Evolutionary conservation across 2,113 vertebrate species (phyloP).

Genomic region (Scomber scombrus): DNA sequence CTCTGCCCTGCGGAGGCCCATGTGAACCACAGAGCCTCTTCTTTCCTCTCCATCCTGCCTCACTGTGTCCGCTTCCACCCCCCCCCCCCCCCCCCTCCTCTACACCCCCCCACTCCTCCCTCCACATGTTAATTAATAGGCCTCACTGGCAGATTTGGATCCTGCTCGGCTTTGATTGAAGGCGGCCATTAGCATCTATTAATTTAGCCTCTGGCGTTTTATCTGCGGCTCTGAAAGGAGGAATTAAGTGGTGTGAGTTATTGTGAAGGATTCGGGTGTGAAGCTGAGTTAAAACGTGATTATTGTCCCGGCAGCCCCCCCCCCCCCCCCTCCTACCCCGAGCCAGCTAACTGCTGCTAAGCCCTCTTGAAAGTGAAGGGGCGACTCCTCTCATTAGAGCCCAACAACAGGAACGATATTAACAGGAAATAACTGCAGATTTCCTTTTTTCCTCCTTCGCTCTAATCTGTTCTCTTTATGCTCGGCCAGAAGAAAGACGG

Average conservation of each 20-base stretch:
- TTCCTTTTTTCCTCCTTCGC: constrained; percentile 29
- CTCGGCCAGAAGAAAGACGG: constrained; percentile 19
- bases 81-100: neutral
- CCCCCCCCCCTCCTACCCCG: neutral
- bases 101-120: neutral
- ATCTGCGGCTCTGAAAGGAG: constrained; percentile 77
- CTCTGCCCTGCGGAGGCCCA: constrained; percentile 74
- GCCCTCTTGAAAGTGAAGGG: constrained; percentile 77
- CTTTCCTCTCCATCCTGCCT: constrained; percentile 39
- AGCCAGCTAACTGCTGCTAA: constrained; percentile 83
- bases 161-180: constrained; percentile 82
- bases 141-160: constrained; percentile 79
- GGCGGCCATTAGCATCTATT: constrained; percentile 85
- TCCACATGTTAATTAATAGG: constrained; percentile 84
- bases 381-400: constrained; percentile 79
- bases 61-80: constrained; percentile 23
- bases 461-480: constrained; percentile 43
- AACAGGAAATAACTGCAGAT: constrained; percentile 75
- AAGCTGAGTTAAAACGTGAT: constrained; percentile 83
- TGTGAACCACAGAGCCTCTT: constrained; percentile 81
- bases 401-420: constrained; percentile 57
- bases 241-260: constrained; percentile 82
- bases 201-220: constrained; percentile 86
- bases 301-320: constrained; percentile 72
- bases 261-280: constrained; percentile 76